phyloP scores from a whole-genome alignment of 1,140 invertebrate genomes.

The Drosophila sproati region DNA sequence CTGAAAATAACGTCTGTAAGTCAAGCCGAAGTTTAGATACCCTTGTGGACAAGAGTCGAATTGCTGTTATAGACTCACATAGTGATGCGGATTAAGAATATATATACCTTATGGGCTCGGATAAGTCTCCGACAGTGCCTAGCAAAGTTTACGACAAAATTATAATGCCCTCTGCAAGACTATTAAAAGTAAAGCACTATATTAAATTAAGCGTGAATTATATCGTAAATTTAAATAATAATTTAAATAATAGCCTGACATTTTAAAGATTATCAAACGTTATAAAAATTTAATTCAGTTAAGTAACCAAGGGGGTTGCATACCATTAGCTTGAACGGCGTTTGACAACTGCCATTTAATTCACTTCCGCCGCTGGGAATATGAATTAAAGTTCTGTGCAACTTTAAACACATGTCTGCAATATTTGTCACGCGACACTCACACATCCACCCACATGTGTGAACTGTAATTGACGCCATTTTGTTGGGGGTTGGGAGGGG shows the following conservation, averaged over 20 bases:
- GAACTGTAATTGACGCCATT: constrained; percentile 72
- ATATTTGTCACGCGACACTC: constrained; percentile 6
- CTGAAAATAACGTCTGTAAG: too few relatives aligned
- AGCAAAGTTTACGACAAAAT: too few relatives aligned
- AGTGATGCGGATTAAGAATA: too few relatives aligned
- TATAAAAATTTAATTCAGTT: neutral
- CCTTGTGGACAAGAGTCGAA: too few relatives aligned
- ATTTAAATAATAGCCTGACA: neutral
- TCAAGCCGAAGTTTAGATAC: too few relatives aligned
- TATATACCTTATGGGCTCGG: too few relatives aligned
- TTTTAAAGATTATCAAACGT: neutral
- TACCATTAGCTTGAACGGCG: neutral
- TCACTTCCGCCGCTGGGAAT: neutral
- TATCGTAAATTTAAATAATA: neutral
- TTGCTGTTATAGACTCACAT: too few relatives aligned
- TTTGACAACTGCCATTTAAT: constrained; percentile 9
- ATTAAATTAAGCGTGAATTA: neutral
- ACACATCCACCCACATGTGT: constrained; percentile 29
- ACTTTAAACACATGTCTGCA: constrained; percentile 29
- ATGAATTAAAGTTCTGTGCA: constrained; percentile 6
- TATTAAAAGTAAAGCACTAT: too few relatives aligned
- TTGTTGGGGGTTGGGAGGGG: constrained; percentile 32
- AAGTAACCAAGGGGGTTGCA: neutral
- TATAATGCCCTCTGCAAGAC: too few relatives aligned
- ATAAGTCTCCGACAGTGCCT: too few relatives aligned